These are phyloP conservation scores for Anoplophora glabripennis DNA, from an alignment of 1,140 invertebrate genomes.

Conservation along the genomic window DNA sequence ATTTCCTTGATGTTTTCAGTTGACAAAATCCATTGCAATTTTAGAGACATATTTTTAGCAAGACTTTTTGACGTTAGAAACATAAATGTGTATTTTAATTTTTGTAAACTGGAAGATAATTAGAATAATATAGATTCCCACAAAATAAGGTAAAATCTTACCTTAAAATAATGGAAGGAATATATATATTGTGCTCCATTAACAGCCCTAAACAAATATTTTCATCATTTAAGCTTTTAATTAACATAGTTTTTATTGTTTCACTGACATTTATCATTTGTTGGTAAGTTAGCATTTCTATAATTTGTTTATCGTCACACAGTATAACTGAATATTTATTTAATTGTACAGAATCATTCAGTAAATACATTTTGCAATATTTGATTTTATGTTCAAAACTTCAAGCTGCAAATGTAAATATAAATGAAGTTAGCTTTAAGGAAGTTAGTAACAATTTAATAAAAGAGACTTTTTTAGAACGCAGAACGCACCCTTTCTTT, in stretches of 20 bases:
- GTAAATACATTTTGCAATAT: no score
- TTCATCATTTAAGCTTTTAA: slow-evolving; percentile 11
- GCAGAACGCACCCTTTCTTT: no score
- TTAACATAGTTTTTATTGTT: slow-evolving; percentile 15
- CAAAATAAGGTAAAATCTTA: slow-evolving; percentile 7
- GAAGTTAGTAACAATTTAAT: no score
- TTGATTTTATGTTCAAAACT: no score
- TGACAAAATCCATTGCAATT: slow-evolving; percentile 6
- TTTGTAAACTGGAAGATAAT: slow-evolving; percentile 27
- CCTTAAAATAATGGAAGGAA: slow-evolving; percentile 32
- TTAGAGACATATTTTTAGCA: slow-evolving; percentile 1
- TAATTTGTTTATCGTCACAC: neutral
- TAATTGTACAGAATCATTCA: neutral
- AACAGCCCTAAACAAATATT: slow-evolving; percentile 26
- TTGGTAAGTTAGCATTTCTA: neutral
- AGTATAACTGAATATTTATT: slow-evolving; percentile 2
- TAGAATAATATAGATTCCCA: neutral
- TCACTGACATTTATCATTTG: slow-evolving; percentile 6
- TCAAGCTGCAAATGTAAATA: no score
- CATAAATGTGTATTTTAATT: slow-evolving; percentile 21
- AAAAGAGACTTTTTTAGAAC: no score
- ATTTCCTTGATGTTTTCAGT: neutral
- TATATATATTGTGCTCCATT: slow-evolving; percentile 31
- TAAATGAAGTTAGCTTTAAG: no score
- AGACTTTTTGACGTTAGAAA: slow-evolving; percentile 19